phyloP scores from a whole-genome alignment of 2,888 invertebrate genomes.

The Cyclophora albipunctata region DNA sequence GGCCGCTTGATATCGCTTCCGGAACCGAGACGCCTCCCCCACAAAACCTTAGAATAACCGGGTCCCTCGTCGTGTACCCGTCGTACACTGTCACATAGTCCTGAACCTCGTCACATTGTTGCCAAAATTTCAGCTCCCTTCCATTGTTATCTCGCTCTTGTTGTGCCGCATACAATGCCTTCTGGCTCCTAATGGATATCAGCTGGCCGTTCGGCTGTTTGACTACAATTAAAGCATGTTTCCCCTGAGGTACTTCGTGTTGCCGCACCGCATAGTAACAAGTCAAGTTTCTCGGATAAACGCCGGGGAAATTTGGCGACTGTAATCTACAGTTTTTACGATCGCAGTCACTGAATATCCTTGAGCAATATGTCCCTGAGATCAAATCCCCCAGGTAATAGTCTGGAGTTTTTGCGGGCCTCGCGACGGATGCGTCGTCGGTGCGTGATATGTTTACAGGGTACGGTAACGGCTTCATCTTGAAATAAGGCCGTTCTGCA shows the following conservation, averaged over 20 bases:
- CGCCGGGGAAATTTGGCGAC: constrained; percentile 93
- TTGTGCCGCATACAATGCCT: constrained; percentile 77
- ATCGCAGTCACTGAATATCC: constrained; percentile 94
- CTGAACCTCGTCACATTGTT: constrained; percentile 90
- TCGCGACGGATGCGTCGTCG: constrained; percentile 56
- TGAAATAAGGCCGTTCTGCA: constrained; percentile 71
- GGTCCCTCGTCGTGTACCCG: constrained; percentile 90
- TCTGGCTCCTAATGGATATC: constrained; percentile 87
- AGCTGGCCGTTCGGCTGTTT: constrained; percentile 90
- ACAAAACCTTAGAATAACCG: constrained; percentile 91
- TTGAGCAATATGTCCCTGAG: constrained; percentile 92
- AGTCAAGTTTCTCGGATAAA: constrained; percentile 94
- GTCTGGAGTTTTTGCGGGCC: constrained; percentile 70
- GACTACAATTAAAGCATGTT: constrained; percentile 90
- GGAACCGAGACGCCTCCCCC: constrained; percentile 92
- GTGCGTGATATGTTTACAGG: constrained; percentile 68
- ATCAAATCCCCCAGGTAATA: constrained; percentile 91
- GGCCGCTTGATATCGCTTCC: constrained; percentile 89
- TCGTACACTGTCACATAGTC: constrained; percentile 93
- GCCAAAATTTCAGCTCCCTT: constrained; percentile 81
- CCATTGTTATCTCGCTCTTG: constrained; percentile 76
- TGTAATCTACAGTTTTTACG: constrained; percentile 91
- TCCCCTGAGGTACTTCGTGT: constrained; percentile 89
- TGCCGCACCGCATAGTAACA: constrained; percentile 94
- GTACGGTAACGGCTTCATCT: constrained; percentile 61